Base-by-base conservation (phyloP, 2,797 vertebrate genomes). In the Dallia pectoralis region DNA sequence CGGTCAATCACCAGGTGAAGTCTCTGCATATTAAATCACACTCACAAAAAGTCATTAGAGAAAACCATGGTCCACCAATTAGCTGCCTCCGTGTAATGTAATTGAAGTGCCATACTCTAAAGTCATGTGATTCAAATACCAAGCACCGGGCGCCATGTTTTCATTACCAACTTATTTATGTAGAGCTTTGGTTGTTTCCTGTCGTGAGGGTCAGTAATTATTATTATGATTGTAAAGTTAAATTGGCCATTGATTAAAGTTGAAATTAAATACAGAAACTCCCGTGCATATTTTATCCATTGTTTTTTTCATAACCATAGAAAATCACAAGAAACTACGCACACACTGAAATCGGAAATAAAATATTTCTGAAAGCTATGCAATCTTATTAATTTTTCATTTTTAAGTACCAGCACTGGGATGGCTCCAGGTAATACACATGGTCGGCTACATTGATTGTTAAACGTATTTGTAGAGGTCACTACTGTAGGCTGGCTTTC, bases 1-100 rank as follows among this genome's bases (percentile, higher is more conserved):
- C 63, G 53, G 72, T 68, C 29, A 49, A 53, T 67, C 63, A 51
- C 63, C n/a, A 29, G 44, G 72, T 44, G 32, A n/a, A 29, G 32
- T 16, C 30, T 19, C 22, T 36, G 27, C 63, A 72, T 49, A 19
- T 18, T 49, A 65, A 72, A 30, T 53, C 49, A 47, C 30, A 15
- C 19, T 67, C 32, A 19, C 63, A 25, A 56, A 68, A 74, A 74
- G 72, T 68, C 25, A 74, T 74, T 74, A 74, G 15, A 67, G 32
- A 19, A 68, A 61, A 51, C 22, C 48, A 74, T 40, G 27, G 72
- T 59, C 51, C 32, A 40, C 64, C 64, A 74, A 74, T 74, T 68
- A 74, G 30, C 63, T 33, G 22, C 65, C 65, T 27, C 65, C 51
- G n/a, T 74, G 72, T 67, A 66, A 67, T 68, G 56, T 74, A 66